Evolutionary conservation across 2,113 vertebrate genomes (phyloP).

Genomic region (Pogonocichla stellata): DNA sequence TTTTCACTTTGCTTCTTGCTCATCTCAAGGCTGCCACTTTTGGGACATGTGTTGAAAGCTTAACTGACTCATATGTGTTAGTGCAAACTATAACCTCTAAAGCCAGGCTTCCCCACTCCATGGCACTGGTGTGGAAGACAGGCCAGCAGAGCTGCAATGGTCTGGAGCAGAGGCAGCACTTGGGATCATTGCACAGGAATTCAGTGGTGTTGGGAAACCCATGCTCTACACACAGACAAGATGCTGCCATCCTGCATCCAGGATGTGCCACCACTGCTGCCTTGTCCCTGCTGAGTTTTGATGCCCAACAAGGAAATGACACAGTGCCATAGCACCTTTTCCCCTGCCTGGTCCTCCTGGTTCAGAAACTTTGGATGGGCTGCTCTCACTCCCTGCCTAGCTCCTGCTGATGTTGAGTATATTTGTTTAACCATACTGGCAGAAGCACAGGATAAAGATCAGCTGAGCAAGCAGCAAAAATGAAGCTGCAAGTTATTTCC

Average conservation of each 20-base stretch:
- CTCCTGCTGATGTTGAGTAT: neutral
- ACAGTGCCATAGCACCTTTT: neutral
- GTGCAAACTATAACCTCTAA: neutral
- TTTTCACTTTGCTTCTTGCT: neutral
- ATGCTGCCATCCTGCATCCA: neutral
- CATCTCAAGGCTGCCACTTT: constrained; percentile 12
- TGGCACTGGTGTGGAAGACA: neutral
- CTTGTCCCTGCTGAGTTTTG: neutral
- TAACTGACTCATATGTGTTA: neutral
- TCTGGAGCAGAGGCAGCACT: neutral
- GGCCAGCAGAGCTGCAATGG: neutral
- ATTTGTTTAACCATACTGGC: neutral
- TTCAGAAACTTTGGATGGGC: neutral
- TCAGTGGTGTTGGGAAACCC: neutral
- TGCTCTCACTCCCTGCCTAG: neutral
- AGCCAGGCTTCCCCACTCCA: neutral
- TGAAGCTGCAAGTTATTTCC: neutral
- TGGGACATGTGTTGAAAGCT: neutral
- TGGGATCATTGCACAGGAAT: neutral
- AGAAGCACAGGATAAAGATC: neutral
- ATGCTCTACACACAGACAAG: neutral
- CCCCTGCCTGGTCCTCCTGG: neutral
- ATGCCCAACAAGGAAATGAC: neutral
- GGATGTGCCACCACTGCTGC: neutral
- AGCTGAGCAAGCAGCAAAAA: neutral